Evolutionary conservation across 1,140 invertebrate genomes (phyloP), one percentile per base, ranked within the genome.

Genomic region (Tyrophagus putrescentiae): DNA sequence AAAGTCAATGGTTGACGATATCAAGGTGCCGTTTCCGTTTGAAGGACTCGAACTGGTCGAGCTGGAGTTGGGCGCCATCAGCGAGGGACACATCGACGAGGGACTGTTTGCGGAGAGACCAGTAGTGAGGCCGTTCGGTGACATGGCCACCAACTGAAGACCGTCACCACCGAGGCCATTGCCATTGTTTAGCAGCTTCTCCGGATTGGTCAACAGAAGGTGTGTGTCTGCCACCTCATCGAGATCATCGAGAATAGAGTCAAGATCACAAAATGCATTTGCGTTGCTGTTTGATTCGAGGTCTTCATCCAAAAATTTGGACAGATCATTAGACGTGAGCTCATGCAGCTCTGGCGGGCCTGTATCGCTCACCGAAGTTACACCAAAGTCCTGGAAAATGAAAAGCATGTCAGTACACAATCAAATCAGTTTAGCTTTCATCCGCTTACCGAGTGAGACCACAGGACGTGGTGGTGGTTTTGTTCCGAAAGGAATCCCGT

Each of bases 191-290:
- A 42, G 41, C 27, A 54, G 39, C 13, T 54, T 54, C 27, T 54
- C 52, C 25, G 52, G 52, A 32, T 54, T 54, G 2, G 52, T 54
- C 13, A 54, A 33, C 31, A 54, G 27, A 13, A 54, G 52, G 39
- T 54, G 52, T 21, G 52, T 54, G 52, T 13, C 13, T n/a, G 13
- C 52, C 9, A 25, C 52, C n/a, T n/a, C n/a, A 27, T 54, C 31
- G 25, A 54, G 28, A 54, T 54, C 52, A 33, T 54, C 52, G 16
- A 54, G 27, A 9, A 54, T 27, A 9, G 52, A 54, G 27, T 54
- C 52, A 28, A 54, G 52, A 54, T 54, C 52, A 54, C 52, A 54
- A 31, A 54, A 54, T 29, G 52, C 52, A 54, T 54, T 54, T 16
- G 13, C 39, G 25, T 28, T 9, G n/a, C 52, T 25, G 28, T 27